Base-by-base conservation (phyloP, 1,140 invertebrate genomes). In the Augochlora pura region DNA sequence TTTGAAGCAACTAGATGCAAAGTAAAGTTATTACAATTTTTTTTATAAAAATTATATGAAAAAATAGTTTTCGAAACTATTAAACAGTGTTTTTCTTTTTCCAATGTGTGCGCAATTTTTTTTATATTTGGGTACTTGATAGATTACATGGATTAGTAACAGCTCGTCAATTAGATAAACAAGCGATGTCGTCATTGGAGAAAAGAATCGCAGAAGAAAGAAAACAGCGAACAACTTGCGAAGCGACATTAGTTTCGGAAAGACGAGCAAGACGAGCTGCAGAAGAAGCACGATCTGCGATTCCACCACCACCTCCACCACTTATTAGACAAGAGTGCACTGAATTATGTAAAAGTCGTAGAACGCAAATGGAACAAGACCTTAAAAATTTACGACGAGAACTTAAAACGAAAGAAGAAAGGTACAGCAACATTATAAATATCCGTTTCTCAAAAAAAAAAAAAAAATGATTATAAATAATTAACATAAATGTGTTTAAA, bases 191-290 rank as follows among this genome's bases (percentile, higher is more conserved):
- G 60, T 94, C 94, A 32, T 91, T 97, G 80, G 98, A 99, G 91
- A 95, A 97, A 82, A 95, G 96, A 80, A 93, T 99, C 67, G 95
- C 95, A 67, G 98, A 99, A 80, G 98, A 99, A 91, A 94, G 96
- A 46, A 96, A 97, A 86, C 94, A 95, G 85, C 95, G 96, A 82
- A 94, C 94, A 65, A 94, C 94, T 23, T 94, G 96, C 38, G 98
- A 99, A 91, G 94, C 95, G 75, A 97, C 98, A 89, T 92, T 98
- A 54, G 93, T 94, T 68, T 94, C 95, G 65, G 97, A 98, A 88
- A 94, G 96, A 81, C 94, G 96, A 85, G 95, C 95, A 5, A 87
- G 93, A 71, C 89, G 91, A 25, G 90, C 91, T 3, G 94, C 94
- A 14, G 94, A 95, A 88, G 94, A 95, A 52, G 88, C 88, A 25